These are phyloP conservation scores for Campoplex capitator DNA, from an alignment of 2,888 invertebrate species.

Conservation along the genomic window DNA sequence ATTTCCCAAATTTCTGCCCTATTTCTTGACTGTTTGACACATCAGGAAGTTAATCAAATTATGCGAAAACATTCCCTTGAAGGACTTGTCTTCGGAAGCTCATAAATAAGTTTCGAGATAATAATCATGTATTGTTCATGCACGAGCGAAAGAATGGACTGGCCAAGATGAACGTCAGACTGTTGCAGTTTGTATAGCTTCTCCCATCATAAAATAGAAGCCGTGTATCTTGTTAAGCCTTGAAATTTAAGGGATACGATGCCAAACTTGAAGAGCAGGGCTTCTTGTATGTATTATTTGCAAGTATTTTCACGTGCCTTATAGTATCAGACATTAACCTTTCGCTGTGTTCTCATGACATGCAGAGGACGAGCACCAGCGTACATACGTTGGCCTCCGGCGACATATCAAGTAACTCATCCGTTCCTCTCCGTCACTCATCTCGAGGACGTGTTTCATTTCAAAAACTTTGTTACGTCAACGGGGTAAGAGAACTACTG, in stretches of 20 bases:
- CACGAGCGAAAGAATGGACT: neutral
- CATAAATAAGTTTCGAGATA: neutral
- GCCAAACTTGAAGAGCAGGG: neutral
- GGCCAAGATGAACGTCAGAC: neutral
- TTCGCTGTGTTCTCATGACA: conserved; percentile 34
- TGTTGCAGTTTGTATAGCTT: neutral
- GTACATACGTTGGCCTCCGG: conserved; percentile 40
- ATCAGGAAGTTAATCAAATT: neutral
- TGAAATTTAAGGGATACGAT: conserved; percentile 36
- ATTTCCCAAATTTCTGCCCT: no score
- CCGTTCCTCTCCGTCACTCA: conserved; percentile 26
- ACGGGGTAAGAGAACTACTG: conserved; percentile 8
- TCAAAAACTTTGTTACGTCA: conserved; percentile 61
- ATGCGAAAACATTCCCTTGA: neutral
- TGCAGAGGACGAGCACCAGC: conserved; percentile 50
- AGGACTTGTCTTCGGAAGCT: no score
- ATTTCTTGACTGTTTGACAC: neutral
- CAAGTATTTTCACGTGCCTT: neutral
- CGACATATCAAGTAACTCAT: conserved; percentile 59
- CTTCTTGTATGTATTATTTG: neutral
- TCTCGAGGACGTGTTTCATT: conserved; percentile 42
- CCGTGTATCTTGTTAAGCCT: conserved; percentile 9
- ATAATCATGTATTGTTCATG: neutral
- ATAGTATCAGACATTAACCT: conserved; percentile 21
- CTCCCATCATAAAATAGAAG: neutral